phyloP scores from a whole-genome alignment of 2,113 vertebrate genomes.

The Eulemur rufifrons region DNA sequence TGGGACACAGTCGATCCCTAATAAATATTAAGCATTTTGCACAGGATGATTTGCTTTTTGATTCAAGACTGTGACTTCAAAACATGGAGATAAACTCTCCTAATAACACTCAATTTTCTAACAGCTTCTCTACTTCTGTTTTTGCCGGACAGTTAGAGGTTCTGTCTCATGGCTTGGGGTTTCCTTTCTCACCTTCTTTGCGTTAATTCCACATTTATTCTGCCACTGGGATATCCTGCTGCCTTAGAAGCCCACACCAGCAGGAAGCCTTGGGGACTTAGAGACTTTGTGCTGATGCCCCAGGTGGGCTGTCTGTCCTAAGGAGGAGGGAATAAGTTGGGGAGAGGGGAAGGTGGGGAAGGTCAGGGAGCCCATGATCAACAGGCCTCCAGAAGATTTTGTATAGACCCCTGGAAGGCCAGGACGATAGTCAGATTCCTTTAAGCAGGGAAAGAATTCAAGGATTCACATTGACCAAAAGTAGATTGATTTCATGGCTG shows the following conservation, averaged over 20 bases:
- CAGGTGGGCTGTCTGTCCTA: neutral
- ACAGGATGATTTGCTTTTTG: slow-evolving; percentile 8
- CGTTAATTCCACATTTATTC: neutral
- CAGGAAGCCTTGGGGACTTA: neutral
- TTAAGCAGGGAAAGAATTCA: neutral
- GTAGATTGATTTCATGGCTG: neutral
- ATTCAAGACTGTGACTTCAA: slow-evolving; percentile 10
- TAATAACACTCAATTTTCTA: neutral
- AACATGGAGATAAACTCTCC: neutral
- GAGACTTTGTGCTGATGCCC: neutral
- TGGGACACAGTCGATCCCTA: neutral
- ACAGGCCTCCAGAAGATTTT: neutral
- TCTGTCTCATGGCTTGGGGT: neutral
- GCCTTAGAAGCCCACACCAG: neutral
- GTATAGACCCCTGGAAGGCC: neutral
- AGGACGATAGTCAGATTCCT: neutral
- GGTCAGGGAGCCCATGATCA: neutral
- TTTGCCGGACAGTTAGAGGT: neutral
- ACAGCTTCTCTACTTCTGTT: neutral
- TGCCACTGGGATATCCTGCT: neutral
- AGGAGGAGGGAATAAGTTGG: neutral
- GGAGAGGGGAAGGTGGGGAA: neutral
- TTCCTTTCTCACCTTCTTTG: neutral
- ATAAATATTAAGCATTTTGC: neutral
- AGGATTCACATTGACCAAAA: neutral